A percentile compares a stretch with the other conserved stretches of the same genome.
Evolutionary conservation across 2,113 vertebrate genomes (phyloP).

Genomic region (Hyperopisus bebe): DNA sequence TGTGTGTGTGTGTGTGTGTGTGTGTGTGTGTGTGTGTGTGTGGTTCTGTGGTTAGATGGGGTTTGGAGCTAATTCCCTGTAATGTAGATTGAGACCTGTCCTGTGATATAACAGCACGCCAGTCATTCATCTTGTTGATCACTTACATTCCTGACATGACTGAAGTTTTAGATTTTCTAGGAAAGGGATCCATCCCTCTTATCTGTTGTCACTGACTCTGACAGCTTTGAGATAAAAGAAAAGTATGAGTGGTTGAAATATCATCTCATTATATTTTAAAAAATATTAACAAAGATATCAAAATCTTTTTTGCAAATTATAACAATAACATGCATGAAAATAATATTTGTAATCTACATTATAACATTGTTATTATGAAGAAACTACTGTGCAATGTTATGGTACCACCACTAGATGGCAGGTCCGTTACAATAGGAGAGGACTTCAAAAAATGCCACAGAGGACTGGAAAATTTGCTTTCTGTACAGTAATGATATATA

Average conservation of each 20-base stretch:
- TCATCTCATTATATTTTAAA: background rate
- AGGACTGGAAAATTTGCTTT: background rate
- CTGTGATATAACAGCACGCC: background rate
- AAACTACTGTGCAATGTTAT: background rate
- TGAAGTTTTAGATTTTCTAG: background rate
- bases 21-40: too few species aligned
- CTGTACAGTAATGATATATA: background rate
- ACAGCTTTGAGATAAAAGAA: background rate
- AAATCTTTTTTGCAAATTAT: background rate
- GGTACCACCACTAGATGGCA: slow-evolving; percentile 16
- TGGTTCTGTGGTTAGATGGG: background rate
- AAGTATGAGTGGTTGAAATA: background rate
- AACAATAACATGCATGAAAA: background rate
- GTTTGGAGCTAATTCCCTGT: background rate
- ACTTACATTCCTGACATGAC: background rate
- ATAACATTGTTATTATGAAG: background rate
- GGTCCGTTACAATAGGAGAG: background rate
- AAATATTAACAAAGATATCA: background rate
- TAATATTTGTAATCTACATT: background rate
- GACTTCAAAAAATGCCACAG: background rate
- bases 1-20: background rate
- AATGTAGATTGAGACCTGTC: background rate
- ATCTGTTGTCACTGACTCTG: background rate
- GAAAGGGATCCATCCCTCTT: background rate
- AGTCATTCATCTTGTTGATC: background rate